phyloP scores from a whole-genome alignment of 2,113 vertebrate genomes.

The Lycocorax pyrrhopterus region DNA sequence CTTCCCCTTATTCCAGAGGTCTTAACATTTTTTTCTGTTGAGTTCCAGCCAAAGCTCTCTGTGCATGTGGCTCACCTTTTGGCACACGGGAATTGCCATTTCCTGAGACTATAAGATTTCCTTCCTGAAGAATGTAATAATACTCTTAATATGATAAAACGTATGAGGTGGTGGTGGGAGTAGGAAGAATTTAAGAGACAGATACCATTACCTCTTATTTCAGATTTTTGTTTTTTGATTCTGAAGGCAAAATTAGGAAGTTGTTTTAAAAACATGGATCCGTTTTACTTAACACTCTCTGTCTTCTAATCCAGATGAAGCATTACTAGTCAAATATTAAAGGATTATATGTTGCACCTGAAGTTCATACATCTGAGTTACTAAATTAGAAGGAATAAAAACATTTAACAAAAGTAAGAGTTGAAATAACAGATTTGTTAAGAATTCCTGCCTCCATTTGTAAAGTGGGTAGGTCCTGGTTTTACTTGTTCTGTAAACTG shows the following conservation, averaged over 20 bases:
- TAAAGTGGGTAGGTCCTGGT: neutral
- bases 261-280: neutral
- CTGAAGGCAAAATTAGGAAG: neutral
- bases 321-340: neutral
- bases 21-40: neutral
- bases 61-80: neutral
- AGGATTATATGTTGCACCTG: neutral
- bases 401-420: neutral
- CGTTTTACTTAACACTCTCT: neutral
- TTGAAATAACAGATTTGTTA: neutral
- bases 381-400: neutral
- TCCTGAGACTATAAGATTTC: neutral
- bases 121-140: neutral
- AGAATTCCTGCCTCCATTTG: neutral
- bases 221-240: neutral
- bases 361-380: neutral
- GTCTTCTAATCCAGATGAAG: neutral
- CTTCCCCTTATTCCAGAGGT: neutral
- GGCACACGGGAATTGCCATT: neutral
- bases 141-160: neutral
- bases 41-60: neutral
- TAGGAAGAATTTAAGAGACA: neutral
- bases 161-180: neutral
- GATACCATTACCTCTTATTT: neutral
- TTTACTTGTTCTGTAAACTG: neutral